phyloP scores from a whole-genome alignment of 2,888 invertebrate genomes.

The Macrophya alboannulata region DNA sequence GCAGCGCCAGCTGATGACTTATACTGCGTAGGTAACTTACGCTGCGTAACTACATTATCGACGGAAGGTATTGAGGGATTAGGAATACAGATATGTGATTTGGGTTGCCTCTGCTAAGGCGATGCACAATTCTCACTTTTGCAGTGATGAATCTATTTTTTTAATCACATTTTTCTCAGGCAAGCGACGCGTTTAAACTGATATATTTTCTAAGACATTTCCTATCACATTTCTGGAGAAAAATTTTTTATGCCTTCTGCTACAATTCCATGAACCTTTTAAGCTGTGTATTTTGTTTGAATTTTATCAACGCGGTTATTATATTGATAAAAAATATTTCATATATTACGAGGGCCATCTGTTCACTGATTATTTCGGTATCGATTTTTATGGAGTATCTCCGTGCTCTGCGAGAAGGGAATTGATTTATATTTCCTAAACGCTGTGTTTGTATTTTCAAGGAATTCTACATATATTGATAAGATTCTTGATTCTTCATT shows the following conservation, averaged over 20 bases:
- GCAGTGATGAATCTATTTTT: neutral
- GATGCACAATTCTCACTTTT: neutral
- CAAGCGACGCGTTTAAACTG: slow-evolving; percentile 85
- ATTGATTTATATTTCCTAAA: neutral
- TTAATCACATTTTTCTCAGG: slow-evolving; percentile 79
- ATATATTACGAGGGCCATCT: neutral
- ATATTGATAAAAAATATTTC: slow-evolving; percentile 83
- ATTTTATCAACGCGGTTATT: slow-evolving; percentile 88
- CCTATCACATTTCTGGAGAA: slow-evolving; percentile 87
- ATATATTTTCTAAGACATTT: slow-evolving; percentile 82
- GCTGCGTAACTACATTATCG: neutral
- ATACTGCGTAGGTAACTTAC: neutral
- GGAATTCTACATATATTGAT: neutral
- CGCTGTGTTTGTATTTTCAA: neutral
- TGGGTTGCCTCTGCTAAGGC: neutral
- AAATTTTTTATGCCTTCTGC: slow-evolving; percentile 84
- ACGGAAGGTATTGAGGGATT: neutral
- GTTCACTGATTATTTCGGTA: neutral
- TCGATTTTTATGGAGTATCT: neutral
- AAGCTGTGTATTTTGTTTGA: slow-evolving; percentile 87
- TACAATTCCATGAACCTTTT: slow-evolving; percentile 83
- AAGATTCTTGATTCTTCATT: neutral
- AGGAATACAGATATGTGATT: neutral
- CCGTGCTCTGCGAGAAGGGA: neutral
- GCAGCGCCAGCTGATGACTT: neutral